A percentile compares a stretch with the other conserved stretches of the same genome.
Evolutionary conservation across 2,797 vertebrate genomes (phyloP).

Genomic region (Hirundo rustica): DNA sequence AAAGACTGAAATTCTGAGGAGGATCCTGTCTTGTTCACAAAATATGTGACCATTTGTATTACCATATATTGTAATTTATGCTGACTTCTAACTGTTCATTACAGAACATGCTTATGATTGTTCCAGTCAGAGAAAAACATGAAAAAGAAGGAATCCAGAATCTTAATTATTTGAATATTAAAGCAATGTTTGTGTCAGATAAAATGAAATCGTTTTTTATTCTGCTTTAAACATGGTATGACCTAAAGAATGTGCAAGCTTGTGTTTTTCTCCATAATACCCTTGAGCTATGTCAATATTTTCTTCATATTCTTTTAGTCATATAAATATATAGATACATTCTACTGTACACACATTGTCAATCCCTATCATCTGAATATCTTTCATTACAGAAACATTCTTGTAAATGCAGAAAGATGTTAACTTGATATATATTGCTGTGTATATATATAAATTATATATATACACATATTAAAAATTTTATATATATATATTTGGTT

Average conservation of each 20-base stretch:
- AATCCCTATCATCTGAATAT: background rate
- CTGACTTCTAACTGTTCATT: background rate
- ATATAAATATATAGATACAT: background rate
- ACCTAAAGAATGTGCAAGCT: background rate
- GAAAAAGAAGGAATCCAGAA: background rate
- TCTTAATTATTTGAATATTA: background rate
- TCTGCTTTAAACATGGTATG: background rate
- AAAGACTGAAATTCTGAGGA: background rate
- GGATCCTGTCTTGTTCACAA: background rate
- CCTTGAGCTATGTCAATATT: background rate
- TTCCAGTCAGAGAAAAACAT: background rate
- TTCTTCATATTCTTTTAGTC: background rate
- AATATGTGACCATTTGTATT: background rate
- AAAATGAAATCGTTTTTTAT: background rate
- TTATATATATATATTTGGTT: background rate
- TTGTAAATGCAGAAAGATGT: background rate
- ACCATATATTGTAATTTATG: background rate
- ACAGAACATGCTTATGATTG: background rate
- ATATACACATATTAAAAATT: no score
- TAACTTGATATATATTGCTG: background rate
- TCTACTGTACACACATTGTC: background rate
- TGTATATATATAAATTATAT: background rate
- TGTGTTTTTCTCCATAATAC: background rate
- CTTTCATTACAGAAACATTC: background rate
- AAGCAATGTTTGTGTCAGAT: background rate